Conservation (phyloP, 2,888 invertebrate species). For the Sinhomidia bicolor region DNA sequence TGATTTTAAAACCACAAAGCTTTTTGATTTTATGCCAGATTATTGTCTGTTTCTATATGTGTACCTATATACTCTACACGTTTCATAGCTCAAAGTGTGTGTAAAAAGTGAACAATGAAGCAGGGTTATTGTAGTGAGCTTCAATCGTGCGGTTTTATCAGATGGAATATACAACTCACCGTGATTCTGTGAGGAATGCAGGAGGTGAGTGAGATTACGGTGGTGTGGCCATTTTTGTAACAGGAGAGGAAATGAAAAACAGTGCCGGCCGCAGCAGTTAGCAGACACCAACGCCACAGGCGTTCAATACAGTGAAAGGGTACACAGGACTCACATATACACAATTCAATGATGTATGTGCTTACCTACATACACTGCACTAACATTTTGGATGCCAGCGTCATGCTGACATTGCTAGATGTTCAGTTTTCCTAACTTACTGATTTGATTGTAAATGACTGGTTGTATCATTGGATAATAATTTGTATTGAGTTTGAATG, state of each 20-base stretch:
- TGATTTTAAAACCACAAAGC: not conserved
- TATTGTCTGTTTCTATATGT: not conserved
- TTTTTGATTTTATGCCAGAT: not conserved
- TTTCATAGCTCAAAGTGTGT: not conserved
- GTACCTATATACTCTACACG: not conserved
- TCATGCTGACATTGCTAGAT: too few species aligned
- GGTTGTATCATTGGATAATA: too few species aligned
- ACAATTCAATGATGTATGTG: too few species aligned
- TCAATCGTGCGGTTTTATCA: constrained; percentile 9
- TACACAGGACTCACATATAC: too few species aligned
- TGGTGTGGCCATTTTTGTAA: constrained; percentile 52
- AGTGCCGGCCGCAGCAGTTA: not conserved
- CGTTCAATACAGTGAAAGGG: not conserved
- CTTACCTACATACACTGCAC: too few species aligned
- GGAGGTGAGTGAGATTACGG: not conserved
- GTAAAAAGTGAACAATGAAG: not conserved
- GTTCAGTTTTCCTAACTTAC: too few species aligned
- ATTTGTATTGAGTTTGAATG: too few species aligned
- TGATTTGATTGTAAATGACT: too few species aligned
- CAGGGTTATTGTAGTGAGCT: not conserved
- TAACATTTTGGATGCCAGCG: too few species aligned
- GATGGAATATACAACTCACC: not conserved
- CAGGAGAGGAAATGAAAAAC: constrained; percentile 2
- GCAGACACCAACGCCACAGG: not conserved
- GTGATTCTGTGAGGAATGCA: not conserved